Evolutionary conservation across 2,888 invertebrate species (phyloP), one percentile per base, ranked within the genome.

Genomic region (Tenthredo livida): DNA sequence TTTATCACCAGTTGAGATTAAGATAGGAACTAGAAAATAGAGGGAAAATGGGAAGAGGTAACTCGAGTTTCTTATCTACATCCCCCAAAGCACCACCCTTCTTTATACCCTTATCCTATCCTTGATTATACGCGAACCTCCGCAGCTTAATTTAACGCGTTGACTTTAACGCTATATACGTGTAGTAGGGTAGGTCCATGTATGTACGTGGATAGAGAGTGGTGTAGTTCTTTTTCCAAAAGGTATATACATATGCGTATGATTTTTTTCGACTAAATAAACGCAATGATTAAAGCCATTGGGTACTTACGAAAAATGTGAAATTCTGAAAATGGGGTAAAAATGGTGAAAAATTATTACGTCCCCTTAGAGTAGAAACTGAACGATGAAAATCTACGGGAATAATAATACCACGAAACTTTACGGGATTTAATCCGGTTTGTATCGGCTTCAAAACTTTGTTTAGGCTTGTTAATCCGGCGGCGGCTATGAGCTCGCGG

Each of bases 31-130:
- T 70, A 37, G 70, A 37, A 37, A 70, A 70, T 37, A 29, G 70
- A 70, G 37, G 70, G 33, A 70, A 37, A 29, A 33, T 9, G n/a
- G 37, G 70, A 37, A 29, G 37, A 9, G 70, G 33, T 70, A 70
- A 70, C 70, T 70, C 70, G 70, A n/a, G n/a, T 70, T 70, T 37
- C 37, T 70, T 70, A 70, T 70, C 70, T 70, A 17, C 70, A 37
- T 70, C 70, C 70, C 70, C 70, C 2, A n/a, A 70, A 21, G n/a
- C 70, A 6, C 70, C 70, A 70, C 37, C 37, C 70, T 70, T 70
- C 70, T 70, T 70, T 70, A 70, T 37, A 70, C n/a, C 70, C 70
- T 70, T 70, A 70, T 70, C 70, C 70, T 70, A 54, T 54, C 37
- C 33, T 70, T 70, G 37, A 70, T 70, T 70, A 29, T 70, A 29